Evolutionary conservation across 2,888 invertebrate species (phyloP), one percentile per base, ranked within the genome.

Genomic region (Troglohyphantes excavatus): DNA sequence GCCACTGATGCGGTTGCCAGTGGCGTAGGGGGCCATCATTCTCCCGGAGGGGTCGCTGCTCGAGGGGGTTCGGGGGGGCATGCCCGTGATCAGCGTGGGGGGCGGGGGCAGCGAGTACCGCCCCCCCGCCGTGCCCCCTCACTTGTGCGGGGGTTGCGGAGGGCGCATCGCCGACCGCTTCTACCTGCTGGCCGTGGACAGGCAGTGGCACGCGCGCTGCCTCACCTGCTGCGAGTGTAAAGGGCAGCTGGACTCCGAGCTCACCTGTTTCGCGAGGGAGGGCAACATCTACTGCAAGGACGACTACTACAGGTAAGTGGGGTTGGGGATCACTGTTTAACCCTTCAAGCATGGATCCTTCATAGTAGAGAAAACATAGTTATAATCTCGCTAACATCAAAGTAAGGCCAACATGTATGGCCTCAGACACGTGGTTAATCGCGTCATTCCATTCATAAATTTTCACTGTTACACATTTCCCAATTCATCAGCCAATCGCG

Each of bases 231-330:
- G 96, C 93, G 97, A 97, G 93, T 98, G 98, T 94, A 95, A 97
- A 93, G 96, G 96, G 94, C 96, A 96, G 6, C 95, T 98, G 92
- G 98, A 98, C 94, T 96, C 97, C 2, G 97, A 98, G 94, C 96
- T 96, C 93, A 96, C 98, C 92, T 98, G 98, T 94, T 98, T 98
- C 94, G 96, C 97, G 91, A 95, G 97, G 92, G 97, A 98, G 94
- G 97, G 97, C 92, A 96, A 96, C 93, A 98, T 98, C 93, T 98
- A 97, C 94, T 98, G 98, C 95, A 98, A 98, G 95, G 97, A 97
- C 93, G 98, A 98, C 94, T 98, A 98, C 94, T 97, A 97, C 95
- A 96, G 97, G 98, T 98, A 93, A 96, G 96, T n/a, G 26, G 3
- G 39, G 13, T 39, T 3, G 39, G 3, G 13, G 13, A 39, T 6